A percentile compares a stretch with the other conserved stretches of the same genome.
These are phyloP conservation scores for Ptychadena robeensis DNA, from an alignment of 2,797 vertebrate species.

Conservation along the genomic window DNA sequence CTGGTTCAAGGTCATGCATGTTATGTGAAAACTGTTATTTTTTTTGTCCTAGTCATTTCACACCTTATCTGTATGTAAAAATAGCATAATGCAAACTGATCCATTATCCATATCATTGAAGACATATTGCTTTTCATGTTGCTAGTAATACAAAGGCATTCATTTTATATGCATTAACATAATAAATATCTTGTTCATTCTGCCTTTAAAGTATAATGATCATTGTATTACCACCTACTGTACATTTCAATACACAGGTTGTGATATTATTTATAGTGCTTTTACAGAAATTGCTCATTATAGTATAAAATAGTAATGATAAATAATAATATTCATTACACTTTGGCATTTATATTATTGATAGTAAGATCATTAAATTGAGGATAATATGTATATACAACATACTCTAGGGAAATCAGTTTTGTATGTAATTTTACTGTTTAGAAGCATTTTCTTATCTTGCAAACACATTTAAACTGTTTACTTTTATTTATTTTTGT, in stretches of 20 bases:
- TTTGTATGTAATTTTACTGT: no score
- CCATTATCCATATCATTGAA: constrained; percentile 72
- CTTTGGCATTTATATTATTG: background rate
- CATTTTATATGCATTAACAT: constrained; percentile 3
- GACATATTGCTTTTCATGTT: constrained; percentile 57
- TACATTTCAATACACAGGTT: background rate
- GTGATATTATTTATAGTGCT: background rate
- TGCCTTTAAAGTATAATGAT: constrained; percentile 16
- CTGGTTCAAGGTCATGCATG: constrained; percentile 80
- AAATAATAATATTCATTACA: background rate
- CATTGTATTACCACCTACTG: background rate
- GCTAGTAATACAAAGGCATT: constrained; percentile 15
- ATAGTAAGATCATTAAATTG: background rate
- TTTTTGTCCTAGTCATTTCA: constrained; percentile 70
- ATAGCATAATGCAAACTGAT: constrained; percentile 72
- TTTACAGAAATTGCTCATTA: background rate
- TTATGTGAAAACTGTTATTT: constrained; percentile 78
- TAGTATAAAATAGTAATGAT: background rate
- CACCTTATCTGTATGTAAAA: constrained; percentile 66
- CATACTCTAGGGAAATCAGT: no score
- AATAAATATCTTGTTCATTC: background rate
- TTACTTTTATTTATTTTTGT: no score
- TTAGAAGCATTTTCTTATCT: no score
- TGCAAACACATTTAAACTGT: no score
- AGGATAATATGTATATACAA: background rate